Evolutionary conservation across 2,113 vertebrate genomes (phyloP).

Genomic region (Pagrus major): DNA sequence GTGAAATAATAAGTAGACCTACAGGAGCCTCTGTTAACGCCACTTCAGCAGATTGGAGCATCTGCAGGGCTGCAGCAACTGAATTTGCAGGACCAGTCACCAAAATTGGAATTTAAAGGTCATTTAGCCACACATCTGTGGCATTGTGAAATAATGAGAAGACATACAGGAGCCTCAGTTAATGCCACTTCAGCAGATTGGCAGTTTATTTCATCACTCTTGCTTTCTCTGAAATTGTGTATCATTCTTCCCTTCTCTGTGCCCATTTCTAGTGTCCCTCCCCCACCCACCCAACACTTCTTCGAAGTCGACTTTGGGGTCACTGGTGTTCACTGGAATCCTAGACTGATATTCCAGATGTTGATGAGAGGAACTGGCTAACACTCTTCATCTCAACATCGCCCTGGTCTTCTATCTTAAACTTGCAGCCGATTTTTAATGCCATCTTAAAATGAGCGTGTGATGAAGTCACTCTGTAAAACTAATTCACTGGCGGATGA

Average conservation of each 20-base stretch:
- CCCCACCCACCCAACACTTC: slow-evolving; percentile 5
- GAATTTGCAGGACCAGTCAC: neutral
- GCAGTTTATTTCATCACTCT: slow-evolving; percentile 51
- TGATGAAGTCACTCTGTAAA: neutral
- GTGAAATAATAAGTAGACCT: no score
- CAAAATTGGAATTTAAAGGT: neutral
- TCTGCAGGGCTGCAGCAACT: neutral
- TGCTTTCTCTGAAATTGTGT: neutral
- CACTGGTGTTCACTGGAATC: slow-evolving; percentile 85
- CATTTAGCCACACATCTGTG: neutral
- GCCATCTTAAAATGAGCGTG: neutral
- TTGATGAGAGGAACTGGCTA: slow-evolving; percentile 76
- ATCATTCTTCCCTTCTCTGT: slow-evolving; percentile 4
- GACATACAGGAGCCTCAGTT: neutral
- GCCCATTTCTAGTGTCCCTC: neutral
- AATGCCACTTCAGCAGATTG: slow-evolving; percentile 51
- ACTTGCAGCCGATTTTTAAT: neutral
- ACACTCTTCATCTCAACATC: slow-evolving; percentile 82
- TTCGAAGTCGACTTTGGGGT: slow-evolving; percentile 86
- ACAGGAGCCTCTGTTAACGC: no score
- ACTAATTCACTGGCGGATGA: neutral
- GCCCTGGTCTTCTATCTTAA: neutral
- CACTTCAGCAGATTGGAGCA: slow-evolving; percentile 48
- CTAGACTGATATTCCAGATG: slow-evolving; percentile 90
- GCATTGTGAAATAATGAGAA: slow-evolving; percentile 42